Percentiles rank a stretch among this genome's conserved stretches.
phyloP scores from a whole-genome alignment of 2,888 invertebrate species.

The Archaeoteleia sp. region DNA sequence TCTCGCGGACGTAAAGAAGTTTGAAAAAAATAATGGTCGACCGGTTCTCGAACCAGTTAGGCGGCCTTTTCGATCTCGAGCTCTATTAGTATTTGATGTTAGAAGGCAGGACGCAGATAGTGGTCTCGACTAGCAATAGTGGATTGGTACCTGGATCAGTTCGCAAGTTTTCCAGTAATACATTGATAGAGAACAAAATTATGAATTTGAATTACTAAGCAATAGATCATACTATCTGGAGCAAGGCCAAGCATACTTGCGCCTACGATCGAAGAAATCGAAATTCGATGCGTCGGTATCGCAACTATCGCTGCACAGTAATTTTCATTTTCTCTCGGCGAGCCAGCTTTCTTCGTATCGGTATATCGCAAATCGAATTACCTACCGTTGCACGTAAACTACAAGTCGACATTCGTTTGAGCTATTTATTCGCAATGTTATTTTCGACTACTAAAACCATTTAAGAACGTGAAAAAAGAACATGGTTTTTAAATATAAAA shows the following conservation, averaged over 20 bases:
- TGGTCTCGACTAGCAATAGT: background rate
- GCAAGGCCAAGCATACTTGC: slow-evolving; percentile 36
- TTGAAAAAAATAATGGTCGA: slow-evolving; percentile 27
- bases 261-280: slow-evolving; percentile 22
- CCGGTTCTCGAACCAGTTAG: slow-evolving; percentile 37
- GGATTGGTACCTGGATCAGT: background rate
- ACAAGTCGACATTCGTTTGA: slow-evolving; percentile 1
- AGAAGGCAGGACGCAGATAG: background rate
- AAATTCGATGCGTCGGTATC: slow-evolving; percentile 33
- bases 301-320: slow-evolving; percentile 13
- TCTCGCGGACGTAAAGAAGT: slow-evolving; percentile 42
- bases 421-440: background rate
- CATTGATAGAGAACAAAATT: slow-evolving; percentile 18
- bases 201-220: slow-evolving; percentile 32
- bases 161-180: too few relatives aligned
- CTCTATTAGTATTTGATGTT: slow-evolving; percentile 2
- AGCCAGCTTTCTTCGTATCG: slow-evolving; percentile 43
- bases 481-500: too few relatives aligned
- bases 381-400: slow-evolving; percentile 8
- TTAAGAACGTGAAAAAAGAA: too few relatives aligned
- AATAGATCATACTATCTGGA: slow-evolving; percentile 28
- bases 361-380: slow-evolving; percentile 11
- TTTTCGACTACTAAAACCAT: too few relatives aligned
- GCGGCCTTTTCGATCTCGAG: slow-evolving; percentile 9
- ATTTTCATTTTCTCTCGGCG: slow-evolving; percentile 46